Evolutionary conservation across 2,113 vertebrate species (phyloP), one percentile per base, ranked within the genome.

Genomic region (Pterophyllum scalare): DNA sequence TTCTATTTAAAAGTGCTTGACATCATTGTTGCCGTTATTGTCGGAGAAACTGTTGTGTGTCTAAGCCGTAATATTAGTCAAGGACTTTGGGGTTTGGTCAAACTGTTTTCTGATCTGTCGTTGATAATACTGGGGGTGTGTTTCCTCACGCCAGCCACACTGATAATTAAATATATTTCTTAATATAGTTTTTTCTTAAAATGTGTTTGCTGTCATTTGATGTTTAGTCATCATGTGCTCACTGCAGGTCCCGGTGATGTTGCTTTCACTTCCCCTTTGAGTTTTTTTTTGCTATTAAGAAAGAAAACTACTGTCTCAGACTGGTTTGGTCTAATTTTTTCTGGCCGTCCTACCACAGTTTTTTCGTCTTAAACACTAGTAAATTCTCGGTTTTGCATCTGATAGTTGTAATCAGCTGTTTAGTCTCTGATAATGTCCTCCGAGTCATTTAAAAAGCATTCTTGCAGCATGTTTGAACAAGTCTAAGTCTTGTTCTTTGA

Each of bases 191-290:
- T 7, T 22, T 38, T 19, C 7, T 5, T 13, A 13, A 58, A 56
- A 62, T 1, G 19, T 38, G 24, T 56, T 4, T 60, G 11, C 4
- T 54, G 74, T 86, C 77, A 85, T 22, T 78, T 89, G 83, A 82
- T 83, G 70, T 79, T 86, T 77, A 80, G 78, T 84, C 84, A 79
- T 75, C 74, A 26, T 60, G 40, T 70, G 43, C 4, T 33, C 14
- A 1, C 7, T 13, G n/a, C 4, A 75, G 54, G 65, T 85, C 59
- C 8, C 65, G 17, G 43, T 14, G 2, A 59, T 75, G 81, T 3
- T 77, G 60, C 67, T 70, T 87, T 87, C 70, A 43, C 77, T 91
- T 91, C 84, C 85, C 60, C n/a, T 43, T 78, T 65, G n/a, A 4
- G 7, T 13, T 59, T 6, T 13, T 59, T 6, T 49, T 7, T 58